These are phyloP conservation scores for Cherax quadricarinatus DNA, from an alignment of 1,140 invertebrate genomes.

Conservation along the genomic window DNA sequence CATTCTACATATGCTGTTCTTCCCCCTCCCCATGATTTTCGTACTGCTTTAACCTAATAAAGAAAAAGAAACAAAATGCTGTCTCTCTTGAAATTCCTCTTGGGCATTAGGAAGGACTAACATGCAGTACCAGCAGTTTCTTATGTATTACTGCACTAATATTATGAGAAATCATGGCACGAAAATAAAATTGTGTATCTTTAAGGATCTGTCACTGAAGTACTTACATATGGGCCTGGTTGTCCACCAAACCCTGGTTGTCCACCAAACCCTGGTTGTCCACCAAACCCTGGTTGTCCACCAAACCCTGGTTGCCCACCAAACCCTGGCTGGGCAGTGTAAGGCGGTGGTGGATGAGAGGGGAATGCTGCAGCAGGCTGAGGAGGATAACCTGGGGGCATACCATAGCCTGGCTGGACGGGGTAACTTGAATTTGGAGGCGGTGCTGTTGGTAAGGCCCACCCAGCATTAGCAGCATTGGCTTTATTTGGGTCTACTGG, in stretches of 20 bases:
- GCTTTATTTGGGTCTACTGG: conserved; percentile 35
- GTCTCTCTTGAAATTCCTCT: too few species aligned
- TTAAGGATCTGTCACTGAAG: not conserved
- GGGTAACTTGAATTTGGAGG: conserved; percentile 24
- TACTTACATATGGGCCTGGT: conserved; percentile 37
- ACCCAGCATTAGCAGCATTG: conserved; percentile 14
- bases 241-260: conserved; percentile 21
- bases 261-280: conserved; percentile 19
- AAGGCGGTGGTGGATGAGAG: conserved; percentile 33
- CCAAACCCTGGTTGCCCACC: conserved; percentile 17
- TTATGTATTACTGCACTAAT: not conserved
- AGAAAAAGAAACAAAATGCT: too few species aligned
- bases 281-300: conserved; percentile 20
- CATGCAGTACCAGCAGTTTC: too few species aligned
- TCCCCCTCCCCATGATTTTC: too few species aligned
- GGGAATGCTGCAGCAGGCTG: conserved; percentile 37
- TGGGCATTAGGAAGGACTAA: too few species aligned
- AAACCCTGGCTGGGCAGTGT: conserved; percentile 42
- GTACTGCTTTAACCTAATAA: too few species aligned
- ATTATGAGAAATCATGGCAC: not conserved
- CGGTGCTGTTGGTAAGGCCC: conserved; percentile 28
- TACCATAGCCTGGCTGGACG: conserved; percentile 29
- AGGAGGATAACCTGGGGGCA: conserved; percentile 12
- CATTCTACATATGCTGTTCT: too few species aligned
- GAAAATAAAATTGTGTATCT: not conserved